Percentiles rank a stretch among this genome's conserved stretches.
phyloP scores from a whole-genome alignment of 2,113 vertebrate species.

The Tupaia chinensis region DNA sequence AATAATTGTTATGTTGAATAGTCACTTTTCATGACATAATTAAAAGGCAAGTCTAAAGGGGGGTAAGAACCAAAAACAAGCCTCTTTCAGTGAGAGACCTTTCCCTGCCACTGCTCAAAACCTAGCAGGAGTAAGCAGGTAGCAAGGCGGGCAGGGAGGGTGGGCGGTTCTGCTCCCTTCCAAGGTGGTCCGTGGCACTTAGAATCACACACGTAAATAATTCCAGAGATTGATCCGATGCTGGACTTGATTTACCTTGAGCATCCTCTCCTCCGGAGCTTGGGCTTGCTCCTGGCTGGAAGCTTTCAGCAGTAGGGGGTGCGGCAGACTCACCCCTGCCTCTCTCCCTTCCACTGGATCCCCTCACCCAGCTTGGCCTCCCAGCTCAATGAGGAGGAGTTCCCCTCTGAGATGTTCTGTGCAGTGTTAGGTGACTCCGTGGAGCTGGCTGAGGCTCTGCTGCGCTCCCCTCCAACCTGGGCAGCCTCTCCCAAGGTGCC shows the following conservation, averaged over 20 bases:
- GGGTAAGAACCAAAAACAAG: not conserved
- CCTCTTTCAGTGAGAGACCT: not conserved
- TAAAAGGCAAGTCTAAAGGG: not conserved
- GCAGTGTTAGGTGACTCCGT: no score
- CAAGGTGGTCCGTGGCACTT: no score
- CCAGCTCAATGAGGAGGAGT: no score
- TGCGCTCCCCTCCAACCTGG: no score
- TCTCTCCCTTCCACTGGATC: not conserved
- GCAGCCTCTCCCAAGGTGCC: no score
- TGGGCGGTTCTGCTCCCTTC: no score
- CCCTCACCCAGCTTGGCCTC: no score
- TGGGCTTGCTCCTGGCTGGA: not conserved
- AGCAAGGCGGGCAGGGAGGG: no score
- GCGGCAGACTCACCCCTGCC: not conserved
- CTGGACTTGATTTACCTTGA: not conserved
- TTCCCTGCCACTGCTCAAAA: fast-evolving
- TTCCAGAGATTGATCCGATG: not conserved
- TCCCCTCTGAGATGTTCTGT: no score
- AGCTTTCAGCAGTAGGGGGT: not conserved
- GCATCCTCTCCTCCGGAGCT: fast-evolving
- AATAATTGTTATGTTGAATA: not conserved
- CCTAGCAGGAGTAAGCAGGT: no score
- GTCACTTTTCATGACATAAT: not conserved
- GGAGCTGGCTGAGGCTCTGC: not conserved
- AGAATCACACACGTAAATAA: not conserved